Percentiles rank a stretch among this genome's conserved stretches.
Conservation (phyloP, 64 coral and sea anemone species). For the Montipora capricornis region DNA sequence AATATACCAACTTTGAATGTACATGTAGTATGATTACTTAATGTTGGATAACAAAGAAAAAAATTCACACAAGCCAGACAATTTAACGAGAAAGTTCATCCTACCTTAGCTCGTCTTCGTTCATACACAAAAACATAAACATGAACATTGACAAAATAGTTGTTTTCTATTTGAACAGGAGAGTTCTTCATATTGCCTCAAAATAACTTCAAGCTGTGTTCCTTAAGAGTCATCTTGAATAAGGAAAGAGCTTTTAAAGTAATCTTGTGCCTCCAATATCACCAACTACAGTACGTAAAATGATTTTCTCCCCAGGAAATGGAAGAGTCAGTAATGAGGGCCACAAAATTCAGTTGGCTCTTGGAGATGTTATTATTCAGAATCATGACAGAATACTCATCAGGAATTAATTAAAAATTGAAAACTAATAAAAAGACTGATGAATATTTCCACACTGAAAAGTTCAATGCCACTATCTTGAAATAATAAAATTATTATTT, state of each 20-base stretch:
- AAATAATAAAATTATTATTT: not conserved
- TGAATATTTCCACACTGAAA: not conserved
- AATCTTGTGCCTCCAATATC: not conserved
- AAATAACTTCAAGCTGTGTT: not conserved
- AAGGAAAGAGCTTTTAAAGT: not conserved
- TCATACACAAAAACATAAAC: slow-evolving; percentile 75
- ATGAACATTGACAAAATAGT: slow-evolving; percentile 74
- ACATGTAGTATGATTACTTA: not conserved
- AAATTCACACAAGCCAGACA: slow-evolving; percentile 13
- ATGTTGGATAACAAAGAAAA: not conserved
- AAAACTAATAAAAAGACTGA: not conserved
- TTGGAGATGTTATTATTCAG: not conserved
- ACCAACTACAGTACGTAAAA: not conserved
- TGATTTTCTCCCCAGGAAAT: not conserved
- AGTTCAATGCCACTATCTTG: not conserved
- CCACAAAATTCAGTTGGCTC: slow-evolving; percentile 27
- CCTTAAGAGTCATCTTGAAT: not conserved
- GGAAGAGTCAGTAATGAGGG: not conserved
- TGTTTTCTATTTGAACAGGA: slow-evolving; percentile 63
- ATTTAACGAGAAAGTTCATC: not conserved
- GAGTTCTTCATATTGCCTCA: slow-evolving; percentile 34
- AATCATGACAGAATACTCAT: slow-evolving; percentile 8
- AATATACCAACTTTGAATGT: too few species aligned
- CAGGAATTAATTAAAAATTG: not conserved
- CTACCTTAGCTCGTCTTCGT: slow-evolving; percentile 13